phyloP scores from a whole-genome alignment of 2,888 invertebrate species.

The Coleophora deauratella region DNA sequence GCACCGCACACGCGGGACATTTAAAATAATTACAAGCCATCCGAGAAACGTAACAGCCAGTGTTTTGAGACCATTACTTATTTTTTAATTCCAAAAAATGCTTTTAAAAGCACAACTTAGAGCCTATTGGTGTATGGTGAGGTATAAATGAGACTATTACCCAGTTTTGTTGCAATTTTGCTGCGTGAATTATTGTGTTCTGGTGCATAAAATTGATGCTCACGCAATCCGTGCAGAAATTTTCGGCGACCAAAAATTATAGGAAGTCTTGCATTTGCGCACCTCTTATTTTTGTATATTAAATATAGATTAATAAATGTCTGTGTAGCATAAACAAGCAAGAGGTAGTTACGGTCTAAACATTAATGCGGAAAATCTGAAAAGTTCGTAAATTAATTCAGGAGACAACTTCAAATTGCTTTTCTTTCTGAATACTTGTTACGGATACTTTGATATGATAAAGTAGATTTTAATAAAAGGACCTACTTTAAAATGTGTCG shows the following conservation, averaged over 20 bases:
- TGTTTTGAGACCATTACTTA: conserved; percentile 73
- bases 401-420: too few relatives aligned
- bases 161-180: conserved; percentile 42
- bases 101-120: conserved; percentile 60
- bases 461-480: too few relatives aligned
- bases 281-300: too few relatives aligned
- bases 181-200: conserved; percentile 29
- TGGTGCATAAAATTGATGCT: conserved; percentile 26
- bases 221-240: conserved; percentile 3
- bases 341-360: too few relatives aligned
- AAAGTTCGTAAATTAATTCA: too few relatives aligned
- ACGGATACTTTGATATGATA: too few relatives aligned
- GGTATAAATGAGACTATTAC: conserved; percentile 52
- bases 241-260: conserved; percentile 5
- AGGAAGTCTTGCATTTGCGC: background rate
- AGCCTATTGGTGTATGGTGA: conserved; percentile 47
- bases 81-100: conserved; percentile 68
- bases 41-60: conserved; percentile 68
- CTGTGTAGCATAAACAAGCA: background rate
- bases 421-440: too few relatives aligned
- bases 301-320: too few relatives aligned
- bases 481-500: too few relatives aligned
- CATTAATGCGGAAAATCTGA: too few relatives aligned
- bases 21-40: conserved; percentile 76
- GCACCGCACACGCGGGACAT: conserved; percentile 63